Conservation (phyloP, 2,113 vertebrate genomes). For the Phocoena sinus region DNA sequence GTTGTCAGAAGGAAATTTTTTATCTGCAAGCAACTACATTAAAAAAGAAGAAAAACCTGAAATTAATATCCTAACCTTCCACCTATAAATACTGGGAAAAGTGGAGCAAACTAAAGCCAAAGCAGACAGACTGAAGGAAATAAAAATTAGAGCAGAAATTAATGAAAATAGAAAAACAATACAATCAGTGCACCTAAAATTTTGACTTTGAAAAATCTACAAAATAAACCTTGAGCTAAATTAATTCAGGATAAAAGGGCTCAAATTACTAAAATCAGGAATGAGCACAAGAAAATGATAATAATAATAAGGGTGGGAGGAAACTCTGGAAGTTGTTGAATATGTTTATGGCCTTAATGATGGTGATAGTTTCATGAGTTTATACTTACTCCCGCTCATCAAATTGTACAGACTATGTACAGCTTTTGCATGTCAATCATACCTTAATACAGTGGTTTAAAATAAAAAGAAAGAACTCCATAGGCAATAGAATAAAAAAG, state of each 20-base stretch:
- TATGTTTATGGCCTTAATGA: neutral
- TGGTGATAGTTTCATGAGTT: neutral
- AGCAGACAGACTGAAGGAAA: neutral
- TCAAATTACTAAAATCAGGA: neutral
- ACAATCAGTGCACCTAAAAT: neutral
- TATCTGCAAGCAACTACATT: neutral
- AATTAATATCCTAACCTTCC: neutral
- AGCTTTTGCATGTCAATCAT: neutral
- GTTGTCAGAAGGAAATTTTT: neutral
- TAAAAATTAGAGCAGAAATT: neutral
- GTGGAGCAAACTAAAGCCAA: neutral
- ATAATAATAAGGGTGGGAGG: neutral
- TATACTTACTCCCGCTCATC: neutral
- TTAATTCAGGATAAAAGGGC: neutral
- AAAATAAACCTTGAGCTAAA: neutral
- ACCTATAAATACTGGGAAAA: neutral
- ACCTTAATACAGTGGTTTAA: neutral
- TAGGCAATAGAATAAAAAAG: neutral
- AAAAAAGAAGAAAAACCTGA: neutral
- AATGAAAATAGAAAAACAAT: neutral
- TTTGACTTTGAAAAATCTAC: neutral
- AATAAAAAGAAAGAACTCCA: too few species aligned
- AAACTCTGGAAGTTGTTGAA: neutral
- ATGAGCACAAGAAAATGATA: neutral
- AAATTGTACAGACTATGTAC: neutral